Base-by-base conservation (phyloP, 2,797 vertebrate species). In the Schizopygopsis pylzovi region DNA sequence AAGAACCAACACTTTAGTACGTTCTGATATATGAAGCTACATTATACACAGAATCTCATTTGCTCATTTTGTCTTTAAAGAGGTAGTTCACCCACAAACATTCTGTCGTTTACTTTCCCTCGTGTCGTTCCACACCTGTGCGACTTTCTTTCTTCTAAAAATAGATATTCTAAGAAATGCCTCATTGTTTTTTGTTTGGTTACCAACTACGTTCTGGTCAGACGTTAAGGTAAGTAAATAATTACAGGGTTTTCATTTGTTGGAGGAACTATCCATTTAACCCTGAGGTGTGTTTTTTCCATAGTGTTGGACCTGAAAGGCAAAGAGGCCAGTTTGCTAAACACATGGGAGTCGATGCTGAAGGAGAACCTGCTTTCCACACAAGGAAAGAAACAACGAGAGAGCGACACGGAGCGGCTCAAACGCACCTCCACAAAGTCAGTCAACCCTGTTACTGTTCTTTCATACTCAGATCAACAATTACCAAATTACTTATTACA, bases 321-420 rank as follows among this genome's bases (percentile, higher is more conserved):
- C 41, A 91, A 90, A 25, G 90, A 92, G 0, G 95, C 96, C 63
- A 93, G 92, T 83, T 88, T 28, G 37, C 92, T 98, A 72, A 92
- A 96, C 86, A 96, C 95, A 0, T 98, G 97, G 97, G 97, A 97
- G 85, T 94, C 94, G 0, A 94, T 95, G 73, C 96, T 96, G 87
- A 97, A 97, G 88, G 97, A 97, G 92, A 96, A 95, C 84, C 93
- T 96, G 71, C 92, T 98, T 25, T 91, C 95, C 2, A 90, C 87
- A 0, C 94, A 93, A 16, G 93, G 92, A 47, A 96, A 96, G 86
- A 91, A 89, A 33, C 93, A 94, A 47, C 92, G 96, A 25, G 96
- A 97, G 39, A 95, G 95, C 1, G 95, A 97, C 91, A 92, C 94
- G 0, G 95, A 95, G 71, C 92, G 95, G 0, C 94, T 98, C 16